Evolutionary conservation across 2,113 vertebrate species (phyloP), one percentile per base, ranked within the genome.

Genomic region (Melanerpes aurifrons): DNA sequence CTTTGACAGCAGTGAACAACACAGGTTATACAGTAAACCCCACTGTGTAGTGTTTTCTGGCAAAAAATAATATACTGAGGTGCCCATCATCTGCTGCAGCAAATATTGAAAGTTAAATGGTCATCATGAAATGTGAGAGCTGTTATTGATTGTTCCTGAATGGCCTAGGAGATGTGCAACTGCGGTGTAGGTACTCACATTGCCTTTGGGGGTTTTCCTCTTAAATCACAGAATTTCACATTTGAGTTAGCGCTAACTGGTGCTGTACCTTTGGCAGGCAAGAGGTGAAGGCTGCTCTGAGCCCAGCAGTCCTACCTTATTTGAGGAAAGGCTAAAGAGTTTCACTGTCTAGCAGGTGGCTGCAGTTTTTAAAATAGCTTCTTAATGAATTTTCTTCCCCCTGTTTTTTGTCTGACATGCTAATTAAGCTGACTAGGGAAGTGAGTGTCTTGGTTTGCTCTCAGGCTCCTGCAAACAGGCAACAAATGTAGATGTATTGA

Each of bases 401-500:
- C 21, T 69, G 70, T 0, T 68, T 93, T 93, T 87, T 95, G 82
- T 92, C 87, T 92, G 95, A 90, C 76, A 11, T 81, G 62, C 70
- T 96, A 92, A 95, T 95, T 94, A 94, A 94, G 35, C 85, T 83
- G 89, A 91, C 62, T 28, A 31, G 82, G 89, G 80, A 72, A 66
- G 82, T 10, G 20, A n/a, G 48, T 21, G n/a, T 45, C 58, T 64
- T 90, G 86, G 54, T 82, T 85, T 25, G 20, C 48, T 89, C 40
- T 90, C 66, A 22, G 66, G 9, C 32, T 89, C 26, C 62, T 89
- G 56, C 24, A 56, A 88, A 37, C 40, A 54, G 20, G 26, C 82
- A 86, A 62, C 79, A 90, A 90, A 92, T 72, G 76, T 75, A 50
- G 45, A 40, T 86, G 7, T 64, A 56, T 82, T 94, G 78, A 58